Evolutionary conservation across 1,140 invertebrate species (phyloP), one percentile per base, ranked within the genome.

Genomic region (Zophobas morio): DNA sequence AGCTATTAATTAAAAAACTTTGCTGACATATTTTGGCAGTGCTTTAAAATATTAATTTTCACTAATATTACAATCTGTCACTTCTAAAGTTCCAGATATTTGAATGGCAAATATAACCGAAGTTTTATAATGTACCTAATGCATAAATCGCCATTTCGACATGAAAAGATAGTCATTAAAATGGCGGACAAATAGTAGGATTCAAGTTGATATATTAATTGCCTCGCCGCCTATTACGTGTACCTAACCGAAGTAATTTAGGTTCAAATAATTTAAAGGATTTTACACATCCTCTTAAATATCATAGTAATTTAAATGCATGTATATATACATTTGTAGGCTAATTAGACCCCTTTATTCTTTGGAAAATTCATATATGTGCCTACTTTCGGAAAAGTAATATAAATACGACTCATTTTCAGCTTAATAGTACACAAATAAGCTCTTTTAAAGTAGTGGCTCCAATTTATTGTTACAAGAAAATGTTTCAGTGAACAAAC

Each of bases 141-240:
- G 42, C 37, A 63, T 63, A 63, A 63, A 63, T 66, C 39, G 36
- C 32, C 4, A 3, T 63, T 66, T 66, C 33, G 8, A 63, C 37
- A 63, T 35, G 36, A 60, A 66, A 20, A 42, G 60, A 66, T 39
- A 40, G 32, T 66, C 60, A 66, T 42, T 66, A 66, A 40, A 66
- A 66, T 42, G 60, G 60, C n/a, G 60, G 42, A 66, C 60, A 66
- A 66, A 66, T 66, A 66, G 60, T 66, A 36, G 60, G 39, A 66
- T 66, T 66, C 60, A 33, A 42, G 37, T 42, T 66, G 60, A 66
- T 66, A 66, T 46, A 66, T 66, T 66, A 66, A 39, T 42, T 66
- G 33, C 60, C 60, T 66, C 60, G 20, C 60, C 60, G 60, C 60
- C 60, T 66, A 66, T 66, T 66, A 66, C 60, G n/a, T 66, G 60